Base-by-base conservation (phyloP, 2,797 vertebrate species). In the Podarcis lilfordi region DNA sequence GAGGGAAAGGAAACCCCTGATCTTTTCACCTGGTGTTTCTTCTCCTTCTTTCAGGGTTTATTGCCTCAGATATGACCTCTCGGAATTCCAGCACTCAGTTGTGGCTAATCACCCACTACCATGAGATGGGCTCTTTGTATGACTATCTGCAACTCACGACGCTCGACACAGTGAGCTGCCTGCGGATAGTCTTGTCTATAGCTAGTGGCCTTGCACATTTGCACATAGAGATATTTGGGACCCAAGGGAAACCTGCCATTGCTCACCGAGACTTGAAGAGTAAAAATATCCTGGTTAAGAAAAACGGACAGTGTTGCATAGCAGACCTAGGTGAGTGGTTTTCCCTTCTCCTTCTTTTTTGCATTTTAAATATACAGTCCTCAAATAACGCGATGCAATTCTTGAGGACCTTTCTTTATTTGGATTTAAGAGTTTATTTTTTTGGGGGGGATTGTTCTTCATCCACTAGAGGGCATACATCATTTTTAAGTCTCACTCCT, bases 41-140 rank as follows among this genome's bases (percentile, higher is more conserved):
- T 82, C 25, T 79, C 3, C 77, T 50, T 13, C 75, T 76, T 8
- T 27, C 89, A 98, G 99, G 99, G 92, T 99, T 99, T 90, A 99
- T 99, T 84, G 99, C 98, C 0, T 99, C 99, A 0, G 99, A 99
- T 86, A 99, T 99, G 99, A 99, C 99, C 0, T 99, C 99, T 4
- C 97, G 99, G 92, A 99, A 99, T 97, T 99, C 99, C 13, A 99
- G 99, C 69, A 99, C 99, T 19, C 99, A 99, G 96, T 66, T 99
- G 93, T 99, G 99, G 99, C 95, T 99, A 25, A 99, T 99, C 89
- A 99, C 99, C 5, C 99, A 99, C 97, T 99, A 98, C 95, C 99
- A 99, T 1, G 98, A 99, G 94, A 98, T 99, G 98, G 99, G 99
- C 71, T 99, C 99, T 0, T 95, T 99, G 90, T 99, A 99, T 0